Conservation (phyloP, 2,797 vertebrate species). For the Tangara arthus region DNA sequence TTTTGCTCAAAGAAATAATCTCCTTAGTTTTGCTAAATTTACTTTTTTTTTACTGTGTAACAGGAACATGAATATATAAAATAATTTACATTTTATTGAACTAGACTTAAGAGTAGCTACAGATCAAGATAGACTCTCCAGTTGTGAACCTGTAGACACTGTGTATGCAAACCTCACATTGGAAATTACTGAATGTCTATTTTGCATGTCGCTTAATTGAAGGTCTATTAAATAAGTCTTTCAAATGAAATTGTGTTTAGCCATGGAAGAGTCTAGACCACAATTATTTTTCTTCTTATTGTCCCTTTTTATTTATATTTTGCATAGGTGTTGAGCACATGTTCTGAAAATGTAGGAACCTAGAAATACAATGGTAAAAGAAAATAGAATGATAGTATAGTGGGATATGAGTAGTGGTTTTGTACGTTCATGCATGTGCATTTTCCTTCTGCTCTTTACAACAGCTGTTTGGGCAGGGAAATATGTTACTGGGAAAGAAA, state of each 20-base stretch:
- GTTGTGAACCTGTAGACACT: background rate
- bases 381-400: background rate
- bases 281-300: background rate
- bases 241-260: background rate
- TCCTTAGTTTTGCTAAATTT: background rate
- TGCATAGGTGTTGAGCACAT: background rate
- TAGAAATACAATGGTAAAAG: background rate
- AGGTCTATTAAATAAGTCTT: background rate
- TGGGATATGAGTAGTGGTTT: background rate
- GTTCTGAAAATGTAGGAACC: background rate
- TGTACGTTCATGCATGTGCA: background rate
- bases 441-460: background rate
- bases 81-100: background rate
- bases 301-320: background rate
- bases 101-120: background rate
- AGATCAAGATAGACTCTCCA: background rate
- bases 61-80: background rate
- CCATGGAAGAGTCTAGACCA: background rate
- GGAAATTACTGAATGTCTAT: background rate
- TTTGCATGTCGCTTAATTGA: background rate
- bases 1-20: background rate
- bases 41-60: background rate
- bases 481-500: background rate
- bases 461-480: background rate
- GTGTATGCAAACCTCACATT: background rate